Evolutionary conservation across 2,888 invertebrate species (phyloP).

Genomic region (Endomychus coccineus): DNA sequence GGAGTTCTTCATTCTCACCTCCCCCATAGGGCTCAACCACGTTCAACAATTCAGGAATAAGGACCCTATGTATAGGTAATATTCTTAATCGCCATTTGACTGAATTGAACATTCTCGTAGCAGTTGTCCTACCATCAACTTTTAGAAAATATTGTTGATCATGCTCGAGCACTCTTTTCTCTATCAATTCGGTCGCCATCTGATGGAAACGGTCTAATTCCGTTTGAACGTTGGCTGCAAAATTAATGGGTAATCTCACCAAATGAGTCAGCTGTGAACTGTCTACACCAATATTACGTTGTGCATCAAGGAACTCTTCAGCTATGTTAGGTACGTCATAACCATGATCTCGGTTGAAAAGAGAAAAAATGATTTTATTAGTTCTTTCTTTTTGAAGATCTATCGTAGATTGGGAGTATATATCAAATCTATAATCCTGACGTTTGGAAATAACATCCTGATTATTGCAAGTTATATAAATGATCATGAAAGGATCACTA

Average conservation of each 20-base stretch:
- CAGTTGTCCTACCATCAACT: conserved; percentile 50
- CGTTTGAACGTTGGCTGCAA: conserved; percentile 40
- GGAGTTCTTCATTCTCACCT: conserved; percentile 13
- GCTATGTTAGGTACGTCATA: conserved; percentile 29
- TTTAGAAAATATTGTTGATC: conserved; percentile 51
- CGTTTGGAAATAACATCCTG: conserved; percentile 46
- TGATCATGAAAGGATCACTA: conserved; percentile 42
- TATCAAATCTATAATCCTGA: conserved; percentile 34
- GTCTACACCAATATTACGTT: conserved; percentile 21
- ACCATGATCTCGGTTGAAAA: conserved; percentile 37
- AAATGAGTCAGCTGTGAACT: conserved; percentile 41
- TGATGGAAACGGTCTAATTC: conserved; percentile 49
- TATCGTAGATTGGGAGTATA: conserved; percentile 30
- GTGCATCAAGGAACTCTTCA: conserved; percentile 32
- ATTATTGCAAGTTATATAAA: conserved; percentile 51
- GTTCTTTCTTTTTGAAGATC: conserved; percentile 28
- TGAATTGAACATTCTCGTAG: conserved; percentile 47
- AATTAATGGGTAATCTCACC: conserved; percentile 46
- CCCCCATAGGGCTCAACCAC: background rate
- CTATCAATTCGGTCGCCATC: conserved; percentile 44
- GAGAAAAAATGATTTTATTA: conserved; percentile 40
- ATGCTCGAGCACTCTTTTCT: conserved; percentile 47
- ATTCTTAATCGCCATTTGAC: conserved; percentile 43
- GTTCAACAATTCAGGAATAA: conserved; percentile 36
- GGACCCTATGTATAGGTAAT: conserved; percentile 36